phyloP scores from a whole-genome alignment of 2,113 vertebrate genomes.

The Pangasianodon hypophthalmus region DNA sequence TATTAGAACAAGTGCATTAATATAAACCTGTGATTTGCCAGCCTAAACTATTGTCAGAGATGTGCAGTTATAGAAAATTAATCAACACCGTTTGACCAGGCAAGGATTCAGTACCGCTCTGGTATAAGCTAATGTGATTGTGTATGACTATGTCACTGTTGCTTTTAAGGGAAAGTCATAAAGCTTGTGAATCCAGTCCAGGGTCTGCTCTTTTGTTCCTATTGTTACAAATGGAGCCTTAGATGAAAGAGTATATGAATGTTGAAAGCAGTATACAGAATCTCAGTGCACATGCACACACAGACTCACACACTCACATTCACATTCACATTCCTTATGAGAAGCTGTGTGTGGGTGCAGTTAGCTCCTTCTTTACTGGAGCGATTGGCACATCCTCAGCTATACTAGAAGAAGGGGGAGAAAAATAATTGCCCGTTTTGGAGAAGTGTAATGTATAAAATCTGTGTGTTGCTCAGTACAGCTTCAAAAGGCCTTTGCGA shows the following conservation, averaged over 20 bases:
- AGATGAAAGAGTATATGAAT: constrained; percentile 23
- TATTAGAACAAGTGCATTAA: background rate
- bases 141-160: background rate
- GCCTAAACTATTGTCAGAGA: background rate
- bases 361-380: constrained; percentile 20
- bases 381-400: constrained; percentile 49
- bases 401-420: constrained; percentile 61
- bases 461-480: constrained; percentile 69
- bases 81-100: background rate
- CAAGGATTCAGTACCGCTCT: background rate
- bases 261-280: constrained; percentile 1
- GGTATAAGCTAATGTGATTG: background rate
- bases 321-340: background rate
- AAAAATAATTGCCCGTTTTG: constrained; percentile 77
- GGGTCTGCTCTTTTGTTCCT: background rate
- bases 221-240: constrained; percentile 11
- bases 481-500: constrained; percentile 73
- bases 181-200: background rate
- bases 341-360: constrained; percentile 48
- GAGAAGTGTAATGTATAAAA: constrained; percentile 72
- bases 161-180: background rate
- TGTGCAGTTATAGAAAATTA: background rate
- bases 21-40: background rate
- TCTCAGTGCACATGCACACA: background rate
- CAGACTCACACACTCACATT: background rate